Percentiles rank a stretch among this genome's conserved stretches.
Conservation (phyloP, 2,797 vertebrate species). For the Pseudochromis fuscus region DNA sequence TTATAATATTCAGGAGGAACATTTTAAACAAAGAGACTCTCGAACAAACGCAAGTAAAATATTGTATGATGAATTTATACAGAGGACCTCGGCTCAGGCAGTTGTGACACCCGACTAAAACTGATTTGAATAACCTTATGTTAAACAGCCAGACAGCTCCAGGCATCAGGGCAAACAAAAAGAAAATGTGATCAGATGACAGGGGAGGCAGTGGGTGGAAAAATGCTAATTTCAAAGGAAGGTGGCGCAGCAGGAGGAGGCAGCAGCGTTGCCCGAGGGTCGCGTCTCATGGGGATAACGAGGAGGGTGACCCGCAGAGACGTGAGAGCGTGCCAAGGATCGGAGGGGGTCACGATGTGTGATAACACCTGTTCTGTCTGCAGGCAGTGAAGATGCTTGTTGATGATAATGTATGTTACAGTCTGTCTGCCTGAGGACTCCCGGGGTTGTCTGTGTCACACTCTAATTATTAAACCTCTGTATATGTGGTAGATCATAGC, state of each 20-base stretch:
- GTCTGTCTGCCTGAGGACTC: neutral
- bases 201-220: neutral
- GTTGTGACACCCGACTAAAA: neutral
- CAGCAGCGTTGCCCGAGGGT: neutral
- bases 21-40: no score
- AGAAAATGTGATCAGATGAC: neutral
- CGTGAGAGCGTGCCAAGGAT: conserved; percentile 1
- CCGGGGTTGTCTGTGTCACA: conserved; percentile 8
- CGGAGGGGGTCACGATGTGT: neutral
- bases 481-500: neutral
- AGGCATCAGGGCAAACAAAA: neutral
- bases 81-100: neutral
- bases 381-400: neutral
- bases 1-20: no score
- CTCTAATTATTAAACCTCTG: neutral
- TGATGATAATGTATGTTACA: conserved; percentile 11
- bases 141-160: neutral
- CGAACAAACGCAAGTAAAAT: neutral
- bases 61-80: neutral
- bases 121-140: neutral
- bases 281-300: neutral
- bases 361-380: conserved; percentile 19
- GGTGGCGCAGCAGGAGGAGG: neutral
- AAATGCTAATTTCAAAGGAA: conserved; percentile 1
- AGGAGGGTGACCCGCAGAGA: neutral